Conservation (phyloP, 2,888 invertebrate species). For the Cistogaster globosa region DNA sequence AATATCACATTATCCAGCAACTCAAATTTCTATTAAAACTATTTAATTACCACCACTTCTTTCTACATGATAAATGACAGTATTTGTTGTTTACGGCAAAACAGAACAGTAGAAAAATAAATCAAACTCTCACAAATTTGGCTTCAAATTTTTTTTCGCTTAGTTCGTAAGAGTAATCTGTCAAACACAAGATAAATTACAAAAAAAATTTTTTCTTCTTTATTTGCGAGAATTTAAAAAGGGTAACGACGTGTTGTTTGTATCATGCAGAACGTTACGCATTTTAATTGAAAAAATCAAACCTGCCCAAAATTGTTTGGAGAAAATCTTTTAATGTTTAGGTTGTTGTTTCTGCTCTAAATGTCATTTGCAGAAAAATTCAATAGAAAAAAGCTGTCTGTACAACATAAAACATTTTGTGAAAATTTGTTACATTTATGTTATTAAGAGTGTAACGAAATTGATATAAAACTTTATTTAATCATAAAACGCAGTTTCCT, state of each 20-base stretch:
- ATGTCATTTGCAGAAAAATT: slow-evolving; percentile 24
- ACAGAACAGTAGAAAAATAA: background rate
- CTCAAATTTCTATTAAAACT: slow-evolving; percentile 35
- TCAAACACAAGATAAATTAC: slow-evolving; percentile 50
- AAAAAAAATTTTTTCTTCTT: background rate
- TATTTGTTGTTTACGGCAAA: background rate
- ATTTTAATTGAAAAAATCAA: too few relatives aligned
- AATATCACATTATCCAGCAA: slow-evolving; percentile 39
- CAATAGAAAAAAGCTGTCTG: slow-evolving; percentile 11
- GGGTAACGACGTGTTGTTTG: background rate
- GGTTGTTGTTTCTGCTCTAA: background rate
- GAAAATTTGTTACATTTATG: background rate
- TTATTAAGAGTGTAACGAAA: background rate
- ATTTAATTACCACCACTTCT: slow-evolving; percentile 30
- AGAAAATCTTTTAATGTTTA: background rate
- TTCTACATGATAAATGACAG: slow-evolving; percentile 23
- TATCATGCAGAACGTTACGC: background rate
- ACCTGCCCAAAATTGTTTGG: background rate
- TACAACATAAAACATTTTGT: slow-evolving; percentile 57
- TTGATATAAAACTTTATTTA: too few relatives aligned
- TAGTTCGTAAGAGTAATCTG: slow-evolving; percentile 20
- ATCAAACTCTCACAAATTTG: slow-evolving; percentile 8
- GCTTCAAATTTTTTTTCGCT: background rate
- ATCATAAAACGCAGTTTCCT: too few relatives aligned
- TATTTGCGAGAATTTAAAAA: background rate